Evolutionary conservation across 2,888 invertebrate genomes (phyloP).

Genomic region (Folsomia candida): DNA sequence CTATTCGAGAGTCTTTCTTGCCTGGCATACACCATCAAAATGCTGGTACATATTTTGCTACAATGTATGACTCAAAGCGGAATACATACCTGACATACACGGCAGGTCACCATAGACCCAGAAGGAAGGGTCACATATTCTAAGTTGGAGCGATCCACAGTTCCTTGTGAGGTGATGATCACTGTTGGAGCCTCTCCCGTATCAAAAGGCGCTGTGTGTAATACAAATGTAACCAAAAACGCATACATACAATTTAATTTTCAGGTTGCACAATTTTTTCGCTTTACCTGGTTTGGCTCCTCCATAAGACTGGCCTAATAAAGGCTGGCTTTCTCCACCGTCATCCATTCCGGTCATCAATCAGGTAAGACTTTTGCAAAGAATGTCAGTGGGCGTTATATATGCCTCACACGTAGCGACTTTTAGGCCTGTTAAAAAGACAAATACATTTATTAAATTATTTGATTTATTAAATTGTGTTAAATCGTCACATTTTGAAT

Average conservation of each 20-base stretch:
- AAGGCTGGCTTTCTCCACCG: constrained; percentile 32
- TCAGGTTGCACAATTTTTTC: not conserved
- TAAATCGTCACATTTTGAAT: no score
- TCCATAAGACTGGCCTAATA: no score
- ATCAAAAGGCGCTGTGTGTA: not conserved
- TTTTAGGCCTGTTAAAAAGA: no score
- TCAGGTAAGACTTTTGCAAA: not conserved
- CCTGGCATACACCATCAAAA: no score
- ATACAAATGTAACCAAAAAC: not conserved
- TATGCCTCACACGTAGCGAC: no score
- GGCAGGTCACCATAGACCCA: constrained; percentile 78
- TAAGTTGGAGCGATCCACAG: constrained; percentile 29
- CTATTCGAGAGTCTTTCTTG: no score
- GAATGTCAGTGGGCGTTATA: no score
- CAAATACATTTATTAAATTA: no score
- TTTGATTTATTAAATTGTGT: no score
- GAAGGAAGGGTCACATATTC: constrained; percentile 47
- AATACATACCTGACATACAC: constrained; percentile 95
- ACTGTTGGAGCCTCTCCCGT: not conserved
- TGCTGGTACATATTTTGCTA: no score
- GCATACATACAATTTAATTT: not conserved
- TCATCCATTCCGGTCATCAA: constrained; percentile 14
- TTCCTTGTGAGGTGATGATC: constrained; percentile 4
- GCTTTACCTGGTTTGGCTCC: not conserved
- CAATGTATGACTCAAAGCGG: no score